phyloP scores from a whole-genome alignment of 2,113 vertebrate genomes.

The Gila orcuttii region DNA sequence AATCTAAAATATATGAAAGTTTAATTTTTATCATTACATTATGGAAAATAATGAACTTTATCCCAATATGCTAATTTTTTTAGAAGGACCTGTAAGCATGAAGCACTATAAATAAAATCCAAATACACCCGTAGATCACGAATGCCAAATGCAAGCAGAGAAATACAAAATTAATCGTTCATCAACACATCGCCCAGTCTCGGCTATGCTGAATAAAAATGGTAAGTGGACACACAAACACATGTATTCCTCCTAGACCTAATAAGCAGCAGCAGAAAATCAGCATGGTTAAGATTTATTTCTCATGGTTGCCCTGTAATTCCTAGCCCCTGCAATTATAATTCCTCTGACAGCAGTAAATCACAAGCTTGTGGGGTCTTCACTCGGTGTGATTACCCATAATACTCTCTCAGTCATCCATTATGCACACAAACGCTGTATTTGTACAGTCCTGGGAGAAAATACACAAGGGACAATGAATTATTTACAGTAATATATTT shows the following conservation, averaged over 20 bases:
- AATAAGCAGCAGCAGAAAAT: constrained; percentile 44
- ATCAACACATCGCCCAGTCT: not conserved
- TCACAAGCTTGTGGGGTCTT: constrained; percentile 34
- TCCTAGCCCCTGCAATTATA: constrained; percentile 53
- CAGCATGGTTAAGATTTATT: constrained; percentile 50
- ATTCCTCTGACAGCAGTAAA: constrained; percentile 50
- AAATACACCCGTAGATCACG: not conserved
- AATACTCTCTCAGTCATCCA: constrained; percentile 48
- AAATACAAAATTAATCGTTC: not conserved
- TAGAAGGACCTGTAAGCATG: too few species aligned
- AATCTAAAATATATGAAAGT: too few species aligned
- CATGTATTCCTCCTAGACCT: constrained; percentile 12
- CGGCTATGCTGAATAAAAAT: not conserved
- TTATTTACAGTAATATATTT: constrained; percentile 1
- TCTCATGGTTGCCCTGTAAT: constrained; percentile 44
- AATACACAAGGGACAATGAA: not conserved
- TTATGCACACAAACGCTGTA: constrained; percentile 45
- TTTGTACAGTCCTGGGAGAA: constrained; percentile 20
- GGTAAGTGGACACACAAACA: not conserved
- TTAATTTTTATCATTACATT: too few species aligned
- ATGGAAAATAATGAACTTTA: too few species aligned
- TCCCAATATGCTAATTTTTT: too few species aligned
- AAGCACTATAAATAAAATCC: not conserved
- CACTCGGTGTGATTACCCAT: constrained; percentile 36
- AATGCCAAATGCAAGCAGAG: not conserved